A percentile compares a stretch with the other conserved stretches of the same genome.
These are phyloP conservation scores for Lerema accius DNA, from an alignment of 1,140 invertebrate species.

Conservation along the genomic window DNA sequence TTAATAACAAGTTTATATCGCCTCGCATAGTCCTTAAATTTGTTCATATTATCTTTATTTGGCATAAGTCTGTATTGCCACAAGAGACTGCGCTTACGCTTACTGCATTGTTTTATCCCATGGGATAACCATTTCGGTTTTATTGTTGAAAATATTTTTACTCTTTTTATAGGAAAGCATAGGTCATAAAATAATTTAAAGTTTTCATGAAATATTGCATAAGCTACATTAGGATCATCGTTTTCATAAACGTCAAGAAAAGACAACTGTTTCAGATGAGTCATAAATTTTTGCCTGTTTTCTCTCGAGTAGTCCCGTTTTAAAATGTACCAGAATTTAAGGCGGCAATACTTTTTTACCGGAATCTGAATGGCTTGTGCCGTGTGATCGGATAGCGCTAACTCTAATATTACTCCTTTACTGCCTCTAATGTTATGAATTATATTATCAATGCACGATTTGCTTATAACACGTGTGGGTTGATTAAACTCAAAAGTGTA, in stretches of 20 bases:
- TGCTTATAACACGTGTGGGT: neutral
- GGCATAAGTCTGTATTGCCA: too few species aligned
- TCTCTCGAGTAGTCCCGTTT: neutral
- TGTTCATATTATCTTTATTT: too few species aligned
- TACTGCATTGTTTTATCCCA: neutral
- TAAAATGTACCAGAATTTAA: neutral
- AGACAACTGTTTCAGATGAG: neutral
- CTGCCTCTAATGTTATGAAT: slow-evolving; percentile 14
- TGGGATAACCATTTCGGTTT: neutral
- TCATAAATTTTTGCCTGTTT: neutral
- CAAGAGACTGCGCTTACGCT: neutral
- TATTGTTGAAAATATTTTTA: neutral
- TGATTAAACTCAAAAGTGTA: neutral
- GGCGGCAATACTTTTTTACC: slow-evolving; percentile 21
- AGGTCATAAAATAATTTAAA: slow-evolving; percentile 35
- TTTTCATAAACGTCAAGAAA: neutral
- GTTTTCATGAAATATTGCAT: slow-evolving; percentile 22
- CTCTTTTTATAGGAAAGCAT: slow-evolving; percentile 23
- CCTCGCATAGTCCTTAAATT: too few species aligned
- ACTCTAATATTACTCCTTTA: slow-evolving; percentile 32
- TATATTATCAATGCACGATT: slow-evolving; percentile 26
- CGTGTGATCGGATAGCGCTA: slow-evolving; percentile 38
- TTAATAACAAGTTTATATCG: neutral
- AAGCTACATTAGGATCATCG: slow-evolving; percentile 1
- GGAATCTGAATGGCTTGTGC: slow-evolving; percentile 34